phyloP scores from a whole-genome alignment of 2,888 invertebrate genomes.

The Allygus modestus region DNA sequence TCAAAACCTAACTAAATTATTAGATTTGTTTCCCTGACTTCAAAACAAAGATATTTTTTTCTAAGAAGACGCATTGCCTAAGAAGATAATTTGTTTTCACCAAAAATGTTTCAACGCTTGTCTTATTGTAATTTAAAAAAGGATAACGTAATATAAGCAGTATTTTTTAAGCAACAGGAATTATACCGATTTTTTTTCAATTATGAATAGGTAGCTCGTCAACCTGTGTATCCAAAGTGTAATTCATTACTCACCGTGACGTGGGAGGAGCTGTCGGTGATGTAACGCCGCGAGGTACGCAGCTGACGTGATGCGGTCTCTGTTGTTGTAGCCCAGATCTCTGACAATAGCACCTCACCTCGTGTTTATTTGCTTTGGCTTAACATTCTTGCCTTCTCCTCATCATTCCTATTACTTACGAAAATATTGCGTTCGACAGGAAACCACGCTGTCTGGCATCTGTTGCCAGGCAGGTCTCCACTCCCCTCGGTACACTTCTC shows the following conservation, averaged over 20 bases:
- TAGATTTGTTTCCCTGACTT: no score
- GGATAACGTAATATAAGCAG: no score
- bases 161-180: no score
- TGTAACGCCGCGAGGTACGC: neutral
- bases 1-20: no score
- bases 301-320: neutral
- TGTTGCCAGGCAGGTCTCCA: neutral
- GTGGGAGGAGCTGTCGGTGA: neutral
- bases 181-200: no score
- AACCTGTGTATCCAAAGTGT: no score
- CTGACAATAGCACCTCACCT: slow-evolving; percentile 38
- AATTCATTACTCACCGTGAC: neutral
- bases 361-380: slow-evolving; percentile 33
- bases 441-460: slow-evolving; percentile 32
- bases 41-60: no score
- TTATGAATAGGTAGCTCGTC: no score
- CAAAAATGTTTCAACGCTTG: no score
- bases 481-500: neutral
- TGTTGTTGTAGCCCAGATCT: slow-evolving; percentile 38
- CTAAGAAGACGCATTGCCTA: no score
- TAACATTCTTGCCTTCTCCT: neutral
- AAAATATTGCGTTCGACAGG: slow-evolving; percentile 21
- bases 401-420: slow-evolving; percentile 31
- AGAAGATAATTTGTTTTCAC: no score
- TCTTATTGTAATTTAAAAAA: no score